Conservation (phyloP, 2,888 invertebrate genomes). For the Pristionchus exspectatus region DNA sequence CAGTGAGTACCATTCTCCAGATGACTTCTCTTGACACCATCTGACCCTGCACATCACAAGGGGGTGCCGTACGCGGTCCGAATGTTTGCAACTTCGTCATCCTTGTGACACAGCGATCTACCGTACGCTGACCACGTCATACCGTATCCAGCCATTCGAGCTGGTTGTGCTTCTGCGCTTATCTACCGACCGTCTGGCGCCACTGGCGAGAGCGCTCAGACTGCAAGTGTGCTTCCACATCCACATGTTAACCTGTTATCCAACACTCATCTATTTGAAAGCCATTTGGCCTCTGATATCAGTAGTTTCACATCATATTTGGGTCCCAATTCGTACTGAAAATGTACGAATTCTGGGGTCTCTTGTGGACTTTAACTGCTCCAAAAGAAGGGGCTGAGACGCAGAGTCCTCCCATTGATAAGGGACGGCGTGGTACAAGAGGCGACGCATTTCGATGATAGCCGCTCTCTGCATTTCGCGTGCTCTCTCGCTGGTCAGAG, state of each 20-base stretch:
- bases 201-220: neutral
- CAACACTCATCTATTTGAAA: no score
- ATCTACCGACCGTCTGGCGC: constrained; percentile 13
- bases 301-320: no score
- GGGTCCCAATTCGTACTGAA: no score
- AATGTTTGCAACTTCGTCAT: neutral
- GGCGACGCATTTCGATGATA: neutral
- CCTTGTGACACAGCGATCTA: constrained; percentile 6
- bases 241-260: neutral
- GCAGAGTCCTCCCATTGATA: neutral
- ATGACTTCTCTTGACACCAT: neutral
- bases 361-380: neutral
- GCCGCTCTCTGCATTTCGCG: neutral
- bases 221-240: neutral
- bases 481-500: neutral
- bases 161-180: neutral
- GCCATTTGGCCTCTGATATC: no score
- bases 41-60: constrained; percentile 5
- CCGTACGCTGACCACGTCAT: constrained; percentile 17
- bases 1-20: neutral
- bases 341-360: no score
- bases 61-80: neutral
- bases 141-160: neutral
- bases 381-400: neutral
- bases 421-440: constrained; percentile 8